Evolutionary conservation across 1,140 invertebrate species (phyloP), one percentile per base, ranked within the genome.

Genomic region (Manduca sexta): DNA sequence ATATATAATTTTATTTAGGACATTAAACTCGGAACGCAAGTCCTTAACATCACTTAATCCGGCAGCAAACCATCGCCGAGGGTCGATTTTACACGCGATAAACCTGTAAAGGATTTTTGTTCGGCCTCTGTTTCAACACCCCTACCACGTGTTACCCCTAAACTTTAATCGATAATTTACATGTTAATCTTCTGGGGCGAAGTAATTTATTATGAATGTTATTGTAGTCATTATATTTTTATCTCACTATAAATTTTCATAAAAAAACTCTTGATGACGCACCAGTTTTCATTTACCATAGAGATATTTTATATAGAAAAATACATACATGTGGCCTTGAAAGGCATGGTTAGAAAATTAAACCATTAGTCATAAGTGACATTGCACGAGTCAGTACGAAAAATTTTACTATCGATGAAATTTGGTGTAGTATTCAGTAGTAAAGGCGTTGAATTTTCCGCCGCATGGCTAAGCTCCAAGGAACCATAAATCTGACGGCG

Each of bases 71-170:
- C 51, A 54, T 46, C 26, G 46, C 8, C 42, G 47, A 49, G 48
- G 53, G 52, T 54, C 48, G 60, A 68, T 61, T 68, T 68, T 55
- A 68, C 64, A 64, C 55, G 55, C 60, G 64, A 67, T 67, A 64
- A 67, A 67, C 52, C 47, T 51, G 56, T 48, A 56, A 62, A 60
- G 55, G 46, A 57, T 54, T 55, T 53, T 56, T 51, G 56, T 57
- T 41, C 42, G 56, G 51, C 48, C 44, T 33, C 42, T 49, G 46
- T 52, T 51, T 17, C n/a, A 8, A 42, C 5, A 29, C 26, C 13
- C 40, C 14, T 45, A 45, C 33, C 16, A 45, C 31, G 3, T 2
- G 38, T 11, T 40, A 6, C 5, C 13, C 8, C 33, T n/a, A n/a
- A 1, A 5, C 0, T n/a, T 35, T n/a, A n/a, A n/a, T n/a, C n/a